These are phyloP conservation scores for Agonopterix subpropinquella DNA, from an alignment of 2,888 invertebrate species.

Conservation along the genomic window DNA sequence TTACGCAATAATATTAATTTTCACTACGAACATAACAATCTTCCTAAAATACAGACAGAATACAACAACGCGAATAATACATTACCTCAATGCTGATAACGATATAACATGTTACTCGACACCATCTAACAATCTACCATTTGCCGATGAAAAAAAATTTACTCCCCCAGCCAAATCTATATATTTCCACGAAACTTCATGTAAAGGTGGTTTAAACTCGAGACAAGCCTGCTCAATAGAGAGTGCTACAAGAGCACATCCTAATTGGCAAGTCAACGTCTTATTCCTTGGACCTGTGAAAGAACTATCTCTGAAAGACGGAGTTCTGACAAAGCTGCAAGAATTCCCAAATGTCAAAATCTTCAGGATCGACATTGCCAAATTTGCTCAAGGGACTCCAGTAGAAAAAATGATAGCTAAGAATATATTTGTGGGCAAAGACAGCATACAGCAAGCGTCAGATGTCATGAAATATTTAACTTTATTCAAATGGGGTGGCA, in stretches of 20 bases:
- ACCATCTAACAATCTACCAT: not conserved
- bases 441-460: conserved; percentile 45
- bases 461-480: conserved; percentile 78
- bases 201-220: not conserved
- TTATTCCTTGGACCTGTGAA: conserved; percentile 3
- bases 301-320: not conserved
- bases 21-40: too few relatives aligned
- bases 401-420: conserved; percentile 64
- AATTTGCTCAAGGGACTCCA: conserved; percentile 69
- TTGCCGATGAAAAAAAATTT: not conserved
- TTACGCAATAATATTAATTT: too few relatives aligned
- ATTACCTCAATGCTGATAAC: not conserved
- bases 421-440: not conserved
- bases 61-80: not conserved
- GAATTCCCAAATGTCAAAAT: not conserved
- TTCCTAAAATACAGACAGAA: not conserved
- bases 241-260: conserved; percentile 1
- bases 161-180: conserved; percentile 1
- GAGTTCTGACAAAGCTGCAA: not conserved
- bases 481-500: conserved; percentile 83
- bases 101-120: not conserved
- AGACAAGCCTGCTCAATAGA: conserved; percentile 3
- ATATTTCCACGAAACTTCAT: conserved; percentile 5
- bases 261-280: not conserved
- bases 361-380: conserved; percentile 37